Percentiles rank a stretch among this genome's conserved stretches.
phyloP scores from a whole-genome alignment of 2,888 invertebrate species.

The Alentia gelatinosa region DNA sequence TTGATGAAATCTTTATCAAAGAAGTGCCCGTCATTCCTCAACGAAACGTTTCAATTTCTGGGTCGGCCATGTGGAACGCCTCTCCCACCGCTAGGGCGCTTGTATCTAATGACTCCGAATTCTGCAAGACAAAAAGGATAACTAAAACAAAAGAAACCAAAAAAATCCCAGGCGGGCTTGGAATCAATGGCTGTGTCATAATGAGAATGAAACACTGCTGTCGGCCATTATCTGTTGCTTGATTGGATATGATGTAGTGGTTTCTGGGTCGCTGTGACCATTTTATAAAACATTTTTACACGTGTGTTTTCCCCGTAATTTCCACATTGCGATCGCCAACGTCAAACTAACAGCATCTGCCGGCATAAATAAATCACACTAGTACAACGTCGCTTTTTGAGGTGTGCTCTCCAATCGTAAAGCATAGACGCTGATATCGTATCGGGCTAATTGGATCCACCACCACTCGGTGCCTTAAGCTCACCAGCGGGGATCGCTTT shows the following conservation, averaged over 20 bases:
- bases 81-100: neutral
- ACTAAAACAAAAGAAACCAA: neutral
- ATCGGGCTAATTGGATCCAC: neutral
- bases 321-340: neutral
- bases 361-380: neutral
- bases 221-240: slow-evolving; percentile 4
- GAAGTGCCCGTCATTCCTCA: slow-evolving; percentile 11
- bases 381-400: neutral
- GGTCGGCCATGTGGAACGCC: neutral
- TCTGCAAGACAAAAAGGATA: neutral
- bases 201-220: slow-evolving; percentile 1
- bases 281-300: neutral
- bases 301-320: neutral
- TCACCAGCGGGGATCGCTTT: neutral
- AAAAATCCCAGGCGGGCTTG: neutral
- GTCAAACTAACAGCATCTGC: neutral
- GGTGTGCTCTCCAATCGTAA: neutral
- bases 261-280: neutral
- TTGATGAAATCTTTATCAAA: slow-evolving; percentile 45
- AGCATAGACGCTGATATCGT: neutral
- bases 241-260: slow-evolving; percentile 10
- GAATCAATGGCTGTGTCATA: neutral
- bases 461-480: neutral
- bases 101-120: neutral
- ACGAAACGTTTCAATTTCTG: slow-evolving; percentile 24